Conservation (phyloP, 2,113 vertebrate species). For the Cyprinodon brontotheroides region DNA sequence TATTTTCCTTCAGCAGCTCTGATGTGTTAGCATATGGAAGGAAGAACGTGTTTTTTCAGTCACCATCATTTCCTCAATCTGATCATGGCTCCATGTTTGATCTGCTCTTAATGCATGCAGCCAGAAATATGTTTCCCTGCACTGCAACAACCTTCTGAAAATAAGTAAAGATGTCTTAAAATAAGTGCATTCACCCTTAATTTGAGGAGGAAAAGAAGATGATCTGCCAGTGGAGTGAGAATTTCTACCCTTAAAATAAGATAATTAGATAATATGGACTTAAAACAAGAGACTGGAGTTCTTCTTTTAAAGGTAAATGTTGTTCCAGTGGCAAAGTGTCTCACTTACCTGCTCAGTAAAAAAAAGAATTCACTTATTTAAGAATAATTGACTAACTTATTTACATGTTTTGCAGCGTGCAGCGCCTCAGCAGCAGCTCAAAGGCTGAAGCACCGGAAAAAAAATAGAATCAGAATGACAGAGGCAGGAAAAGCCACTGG, state of each 20-base stretch:
- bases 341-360: too few species aligned
- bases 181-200: too few species aligned
- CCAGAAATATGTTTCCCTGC: constrained; percentile 12
- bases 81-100: background rate
- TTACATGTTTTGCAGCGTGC: background rate
- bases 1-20: background rate
- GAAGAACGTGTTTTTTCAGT: background rate
- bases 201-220: too few species aligned
- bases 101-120: background rate
- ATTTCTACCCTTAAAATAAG: too few species aligned
- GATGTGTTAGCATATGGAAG: background rate
- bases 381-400: too few species aligned
- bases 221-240: too few species aligned
- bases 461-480: constrained; percentile 81
- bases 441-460: constrained; percentile 60
- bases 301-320: too few species aligned
- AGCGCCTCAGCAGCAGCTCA: constrained; percentile 23
- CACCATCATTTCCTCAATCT: background rate
- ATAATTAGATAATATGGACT: too few species aligned
- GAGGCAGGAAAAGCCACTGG: constrained; percentile 78
- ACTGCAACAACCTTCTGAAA: background rate
- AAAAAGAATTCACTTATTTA: too few species aligned
- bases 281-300: too few species aligned
- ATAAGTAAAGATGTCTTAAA: too few species aligned
- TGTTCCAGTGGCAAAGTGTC: too few species aligned